Base-by-base conservation (phyloP, 1,140 invertebrate genomes). In the Bombus sylvicola region DNA sequence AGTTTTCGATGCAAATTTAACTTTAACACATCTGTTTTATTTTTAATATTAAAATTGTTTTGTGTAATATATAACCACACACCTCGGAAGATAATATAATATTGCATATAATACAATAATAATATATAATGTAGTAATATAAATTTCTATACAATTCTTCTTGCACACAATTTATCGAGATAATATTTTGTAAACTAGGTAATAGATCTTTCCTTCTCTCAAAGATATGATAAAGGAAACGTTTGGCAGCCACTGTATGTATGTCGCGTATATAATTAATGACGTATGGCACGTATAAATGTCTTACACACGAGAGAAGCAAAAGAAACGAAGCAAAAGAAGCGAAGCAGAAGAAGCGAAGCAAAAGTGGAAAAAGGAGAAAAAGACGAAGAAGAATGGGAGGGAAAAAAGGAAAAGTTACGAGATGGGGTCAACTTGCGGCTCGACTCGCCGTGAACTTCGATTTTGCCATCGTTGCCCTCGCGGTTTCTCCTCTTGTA, bases 401-500 rank as follows among this genome's bases (percentile, higher is more conserved):
- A n/a, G 4, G 18, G 22, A 28, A 39, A 74, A 57, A 34, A 31
- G 34, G 31, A 47, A n/a, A 53, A 53, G 79, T 82, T 71, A 43
- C 43, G 71, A 81, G 18, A n/a, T 80, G 76, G 87, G 87, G 84
- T 86, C 80, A 87, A 76, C 31, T 47, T 88, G 87, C n/a, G 74
- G 85, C 72, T 69, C 62, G 80, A 37, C 41, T 80, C 62, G 80
- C 74, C 68, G 72, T 59, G 78, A 85, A 88, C 84, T 86, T 86
- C 68, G 74, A 76, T 88, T 88, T 87, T 79, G 79, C 59, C 80
- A 62, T 80, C 68, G 83, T 47, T 79, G 75, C 64, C 62, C 66
- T 81, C 73, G 64, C 73, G 77, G 77, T 88, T 88, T 81, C 87
- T 86, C 66, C 64, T 68, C 83, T 88, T 81, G 78, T 76, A 85